A percentile compares a stretch with the other conserved stretches of the same genome.
These are phyloP conservation scores for Napeogenes sylphis DNA, from an alignment of 2,888 invertebrate species.

Conservation along the genomic window DNA sequence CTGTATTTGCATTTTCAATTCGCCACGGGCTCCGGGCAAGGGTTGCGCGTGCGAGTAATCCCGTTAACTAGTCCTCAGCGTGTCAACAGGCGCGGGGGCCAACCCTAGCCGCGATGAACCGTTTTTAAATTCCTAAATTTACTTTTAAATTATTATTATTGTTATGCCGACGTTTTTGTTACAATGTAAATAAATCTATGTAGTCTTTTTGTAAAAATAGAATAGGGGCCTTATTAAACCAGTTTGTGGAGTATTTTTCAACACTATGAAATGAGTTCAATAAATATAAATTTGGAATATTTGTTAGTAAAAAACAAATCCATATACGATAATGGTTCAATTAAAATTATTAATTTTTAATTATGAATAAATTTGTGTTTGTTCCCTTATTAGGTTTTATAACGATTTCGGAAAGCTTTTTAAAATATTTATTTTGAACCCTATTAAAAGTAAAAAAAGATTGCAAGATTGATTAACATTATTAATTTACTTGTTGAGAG, in stretches of 20 bases:
- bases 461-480: too few relatives aligned
- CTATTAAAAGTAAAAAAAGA: too few relatives aligned
- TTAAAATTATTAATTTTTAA: too few relatives aligned
- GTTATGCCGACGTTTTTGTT: conserved; percentile 19
- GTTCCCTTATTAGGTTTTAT: too few relatives aligned
- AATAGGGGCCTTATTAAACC: conserved; percentile 12
- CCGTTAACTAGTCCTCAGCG: conserved; percentile 41
- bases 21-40: conserved; percentile 32
- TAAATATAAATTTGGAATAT: neutral
- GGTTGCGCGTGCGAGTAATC: conserved; percentile 47
- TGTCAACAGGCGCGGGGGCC: conserved; percentile 26
- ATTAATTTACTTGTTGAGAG: too few relatives aligned
- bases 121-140: conserved; percentile 27
- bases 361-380: too few relatives aligned
- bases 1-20: conserved; percentile 64
- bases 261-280: neutral
- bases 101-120: neutral
- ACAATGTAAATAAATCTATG: conserved; percentile 28
- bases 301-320: too few relatives aligned
- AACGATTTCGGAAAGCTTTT: too few relatives aligned
- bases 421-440: too few relatives aligned
- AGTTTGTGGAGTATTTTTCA: neutral
- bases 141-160: conserved; percentile 34
- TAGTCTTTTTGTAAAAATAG: conserved; percentile 10
- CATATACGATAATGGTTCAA: too few relatives aligned